These are phyloP conservation scores for Dicaeum eximium DNA, from an alignment of 2,113 vertebrate genomes.

Conservation along the genomic window DNA sequence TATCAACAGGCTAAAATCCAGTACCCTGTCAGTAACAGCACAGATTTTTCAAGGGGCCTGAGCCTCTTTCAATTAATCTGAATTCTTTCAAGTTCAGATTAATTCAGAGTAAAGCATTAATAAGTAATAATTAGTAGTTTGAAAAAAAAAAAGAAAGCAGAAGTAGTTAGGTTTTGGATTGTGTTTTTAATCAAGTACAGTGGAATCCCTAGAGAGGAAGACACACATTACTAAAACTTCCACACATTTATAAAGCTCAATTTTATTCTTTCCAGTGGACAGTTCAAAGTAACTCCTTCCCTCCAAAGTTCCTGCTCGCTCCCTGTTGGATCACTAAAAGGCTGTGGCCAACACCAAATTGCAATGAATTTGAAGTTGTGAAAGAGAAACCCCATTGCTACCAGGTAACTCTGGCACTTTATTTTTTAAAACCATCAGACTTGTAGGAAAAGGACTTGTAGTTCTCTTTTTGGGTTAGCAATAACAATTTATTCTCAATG, in stretches of 20 bases:
- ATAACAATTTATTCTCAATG: background rate
- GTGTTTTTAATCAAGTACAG: background rate
- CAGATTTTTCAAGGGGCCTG: background rate
- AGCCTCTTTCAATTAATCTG: background rate
- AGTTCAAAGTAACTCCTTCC: background rate
- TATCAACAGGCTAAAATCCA: background rate
- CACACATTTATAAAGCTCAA: background rate
- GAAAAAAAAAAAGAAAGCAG: background rate
- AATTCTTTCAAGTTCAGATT: background rate
- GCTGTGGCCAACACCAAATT: background rate
- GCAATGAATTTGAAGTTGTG: background rate
- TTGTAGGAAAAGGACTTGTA: background rate
- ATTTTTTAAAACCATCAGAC: background rate
- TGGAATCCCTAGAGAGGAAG: background rate
- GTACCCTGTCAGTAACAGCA: background rate
- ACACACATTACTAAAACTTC: background rate
- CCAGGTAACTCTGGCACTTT: background rate
- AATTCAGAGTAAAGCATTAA: background rate
- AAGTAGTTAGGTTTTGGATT: background rate
- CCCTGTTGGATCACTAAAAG: background rate
- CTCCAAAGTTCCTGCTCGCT: background rate
- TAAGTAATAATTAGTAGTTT: background rate
- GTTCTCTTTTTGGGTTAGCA: background rate
- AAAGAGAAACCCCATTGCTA: background rate
- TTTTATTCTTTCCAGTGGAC: background rate